Evolutionary conservation across 2,797 vertebrate species (phyloP).

Genomic region (Phrynocephalus vlangalii): DNA sequence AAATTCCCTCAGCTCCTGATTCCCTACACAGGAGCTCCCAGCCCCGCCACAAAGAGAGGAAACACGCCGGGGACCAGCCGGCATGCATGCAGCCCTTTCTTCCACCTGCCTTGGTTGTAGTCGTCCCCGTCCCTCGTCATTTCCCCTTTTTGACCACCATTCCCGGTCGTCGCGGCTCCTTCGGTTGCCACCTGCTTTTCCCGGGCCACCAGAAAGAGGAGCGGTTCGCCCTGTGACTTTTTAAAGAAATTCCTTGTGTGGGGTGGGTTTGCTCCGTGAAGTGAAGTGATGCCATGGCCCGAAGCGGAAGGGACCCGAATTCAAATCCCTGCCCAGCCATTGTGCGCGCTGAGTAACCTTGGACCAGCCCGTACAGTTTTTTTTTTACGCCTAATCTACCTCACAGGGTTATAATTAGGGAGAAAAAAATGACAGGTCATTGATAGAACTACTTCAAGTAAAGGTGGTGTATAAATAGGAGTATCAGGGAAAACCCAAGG

Average conservation of each 20-base stretch:
- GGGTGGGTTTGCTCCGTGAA: background rate
- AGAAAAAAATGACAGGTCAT: no score
- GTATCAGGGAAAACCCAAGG: no score
- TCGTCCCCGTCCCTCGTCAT: no score
- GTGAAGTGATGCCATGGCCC: background rate
- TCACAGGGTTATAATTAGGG: no score
- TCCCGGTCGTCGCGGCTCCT: no score
- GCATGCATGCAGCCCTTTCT: background rate
- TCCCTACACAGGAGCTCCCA: no score
- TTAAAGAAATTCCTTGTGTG: background rate
- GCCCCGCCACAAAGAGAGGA: no score
- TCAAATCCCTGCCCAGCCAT: background rate
- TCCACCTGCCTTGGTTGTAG: no score
- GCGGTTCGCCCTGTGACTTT: background rate
- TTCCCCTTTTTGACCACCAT: fast-evolving
- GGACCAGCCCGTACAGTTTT: background rate
- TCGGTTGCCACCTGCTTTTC: background rate
- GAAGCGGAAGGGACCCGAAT: no score
- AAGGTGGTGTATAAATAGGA: background rate
- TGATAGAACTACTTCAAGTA: background rate
- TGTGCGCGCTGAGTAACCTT: background rate
- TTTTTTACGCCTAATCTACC: background rate
- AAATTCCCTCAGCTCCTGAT: background rate
- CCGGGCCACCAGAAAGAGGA: background rate
- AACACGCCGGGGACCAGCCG: no score